phyloP scores from a whole-genome alignment of 2,797 vertebrate genomes.

The Liparis tanakae region DNA sequence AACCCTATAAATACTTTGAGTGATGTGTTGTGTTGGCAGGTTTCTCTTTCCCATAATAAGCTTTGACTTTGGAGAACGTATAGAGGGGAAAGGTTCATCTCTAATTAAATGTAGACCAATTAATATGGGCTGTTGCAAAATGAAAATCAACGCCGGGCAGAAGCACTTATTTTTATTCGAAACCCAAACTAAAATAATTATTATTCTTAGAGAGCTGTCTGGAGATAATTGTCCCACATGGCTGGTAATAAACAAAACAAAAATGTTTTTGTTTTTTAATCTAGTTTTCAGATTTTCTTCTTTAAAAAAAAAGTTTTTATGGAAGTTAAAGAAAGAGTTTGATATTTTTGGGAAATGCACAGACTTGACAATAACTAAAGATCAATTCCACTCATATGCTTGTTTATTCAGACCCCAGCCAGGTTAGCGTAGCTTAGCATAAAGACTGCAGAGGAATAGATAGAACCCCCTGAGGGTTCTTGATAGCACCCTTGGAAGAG shows the following conservation, averaged over 20 bases:
- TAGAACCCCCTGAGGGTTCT: too few relatives aligned
- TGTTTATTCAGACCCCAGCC: neutral
- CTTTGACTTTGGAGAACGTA: conserved; percentile 46
- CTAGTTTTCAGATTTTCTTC: neutral
- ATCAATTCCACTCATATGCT: neutral
- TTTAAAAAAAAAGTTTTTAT: too few relatives aligned
- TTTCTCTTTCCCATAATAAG: conserved; percentile 42
- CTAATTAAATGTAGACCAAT: conserved; percentile 40
- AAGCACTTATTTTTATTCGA: neutral
- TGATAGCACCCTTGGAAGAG: too few relatives aligned
- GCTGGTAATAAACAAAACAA: too few relatives aligned
- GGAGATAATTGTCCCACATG: neutral
- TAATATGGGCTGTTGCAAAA: conserved; percentile 18
- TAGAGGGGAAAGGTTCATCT: conserved; percentile 21
- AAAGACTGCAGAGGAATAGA: neutral
- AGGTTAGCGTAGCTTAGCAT: neutral
- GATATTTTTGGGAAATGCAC: neutral
- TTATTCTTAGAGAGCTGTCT: neutral
- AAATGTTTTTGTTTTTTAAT: too few relatives aligned
- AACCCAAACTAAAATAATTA: neutral
- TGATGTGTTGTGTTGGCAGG: conserved; percentile 38
- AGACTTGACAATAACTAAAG: too few relatives aligned
- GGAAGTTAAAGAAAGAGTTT: neutral
- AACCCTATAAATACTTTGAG: conserved; percentile 19
- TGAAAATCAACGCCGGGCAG: conserved; percentile 13